Evolutionary conservation across 2,888 invertebrate species (phyloP).

Genomic region (Nephrotoma flavescens): DNA sequence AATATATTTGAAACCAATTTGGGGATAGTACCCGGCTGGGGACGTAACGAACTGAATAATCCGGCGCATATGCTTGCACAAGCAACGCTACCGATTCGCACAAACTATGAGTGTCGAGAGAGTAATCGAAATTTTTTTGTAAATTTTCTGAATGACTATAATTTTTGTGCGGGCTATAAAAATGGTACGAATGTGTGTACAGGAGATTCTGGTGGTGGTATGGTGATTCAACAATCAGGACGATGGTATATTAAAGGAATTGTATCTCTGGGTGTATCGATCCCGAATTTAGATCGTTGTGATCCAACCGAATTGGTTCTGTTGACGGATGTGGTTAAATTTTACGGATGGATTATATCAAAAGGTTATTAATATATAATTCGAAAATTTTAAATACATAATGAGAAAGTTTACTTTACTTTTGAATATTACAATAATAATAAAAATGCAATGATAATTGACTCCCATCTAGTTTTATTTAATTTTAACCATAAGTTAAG

Average conservation of each 20-base stretch:
- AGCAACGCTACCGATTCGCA: conserved; percentile 23
- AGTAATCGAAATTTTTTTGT: conserved; percentile 11
- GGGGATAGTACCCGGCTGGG: conserved; percentile 22
- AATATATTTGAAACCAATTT: background rate
- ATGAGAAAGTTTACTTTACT: too few relatives aligned
- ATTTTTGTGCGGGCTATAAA: background rate
- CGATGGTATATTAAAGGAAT: conserved; percentile 12
- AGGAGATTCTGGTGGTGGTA: conserved; percentile 38
- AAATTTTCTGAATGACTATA: background rate
- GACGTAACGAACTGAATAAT: conserved; percentile 20
- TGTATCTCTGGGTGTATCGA: conserved; percentile 11
- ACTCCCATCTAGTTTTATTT: too few relatives aligned
- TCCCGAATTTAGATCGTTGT: background rate
- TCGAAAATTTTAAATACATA: too few relatives aligned
- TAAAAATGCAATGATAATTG: too few relatives aligned
- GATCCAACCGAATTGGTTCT: background rate
- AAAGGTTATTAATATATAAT: background rate
- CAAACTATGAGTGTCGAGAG: conserved; percentile 20
- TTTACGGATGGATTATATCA: background rate
- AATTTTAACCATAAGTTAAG: too few relatives aligned
- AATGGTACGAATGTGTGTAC: conserved; percentile 33
- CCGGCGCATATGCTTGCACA: conserved; percentile 15
- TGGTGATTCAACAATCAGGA: conserved; percentile 20
- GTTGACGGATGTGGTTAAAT: background rate
- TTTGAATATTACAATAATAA: too few relatives aligned